Base-by-base conservation (phyloP, 2,797 vertebrate species). In the Melanotaenia trifasciata region DNA sequence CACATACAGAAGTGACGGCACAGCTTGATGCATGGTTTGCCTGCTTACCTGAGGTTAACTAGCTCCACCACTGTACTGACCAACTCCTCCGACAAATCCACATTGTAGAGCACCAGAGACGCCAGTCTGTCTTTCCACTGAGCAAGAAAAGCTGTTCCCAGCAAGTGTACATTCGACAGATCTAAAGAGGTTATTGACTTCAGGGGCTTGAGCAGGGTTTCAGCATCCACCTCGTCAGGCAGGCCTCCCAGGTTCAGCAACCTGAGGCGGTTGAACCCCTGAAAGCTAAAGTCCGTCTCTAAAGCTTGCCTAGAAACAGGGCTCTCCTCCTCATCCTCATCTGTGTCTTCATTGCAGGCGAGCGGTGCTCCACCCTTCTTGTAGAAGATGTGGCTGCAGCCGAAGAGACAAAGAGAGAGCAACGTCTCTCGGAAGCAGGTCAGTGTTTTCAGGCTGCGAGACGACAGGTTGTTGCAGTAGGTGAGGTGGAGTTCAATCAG, bases 101-200 rank as follows among this genome's bases (percentile, higher is more conserved):
- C 96, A 58, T 99, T 99, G 94, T 98, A 99, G 84, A 99, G 96
- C 84, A 99, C 97, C 14, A 99, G 94, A 28, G 96, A 98, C 43
- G 96, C 95, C 87, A 99, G 92, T 78, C 94, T 95, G 70, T 98
- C 96, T 78, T 94, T 96, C 98, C 98, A 99, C 89, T 97, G 97
- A 5, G 93, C 90, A 13, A 99, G 94, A 91, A 99, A 99, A 2
- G 94, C 84, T 0, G 97, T 94, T 0, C 96, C 93, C 0, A 94
- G 94, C 28, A 98, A 93, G 85, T 95, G 96, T 65, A 97, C 96
- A 7, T 94, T 95, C 0, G 98, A 99, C 47, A 99, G 95, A 89
- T 98, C 97, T 32, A 99, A 89, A 14, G 96, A 96, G 4, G 95
- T 95, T 14, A 99, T 96, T 0, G 94, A 90, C 54, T 83, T 91